Evolutionary conservation across 2,888 invertebrate species (phyloP), one percentile per base, ranked within the genome.

Genomic region (Drosophila paramelanica): DNA sequence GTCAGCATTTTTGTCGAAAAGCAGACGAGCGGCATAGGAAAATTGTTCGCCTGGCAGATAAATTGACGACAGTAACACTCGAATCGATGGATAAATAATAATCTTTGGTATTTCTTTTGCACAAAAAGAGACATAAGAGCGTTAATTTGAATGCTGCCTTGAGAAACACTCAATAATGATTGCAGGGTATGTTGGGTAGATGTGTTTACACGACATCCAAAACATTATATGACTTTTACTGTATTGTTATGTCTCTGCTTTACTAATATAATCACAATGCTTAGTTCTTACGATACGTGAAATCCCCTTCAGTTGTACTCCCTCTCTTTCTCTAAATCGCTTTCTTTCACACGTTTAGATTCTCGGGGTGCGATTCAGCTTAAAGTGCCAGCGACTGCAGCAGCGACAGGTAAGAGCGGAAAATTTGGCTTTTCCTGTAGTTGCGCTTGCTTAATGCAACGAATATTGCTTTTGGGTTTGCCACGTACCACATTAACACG

Each of bases 401-500:
- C 55, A 53, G 53, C 42, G 52, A 59, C 38, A 52, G 60, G 43
- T 61, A 57, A 74, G 58, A 58, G 59, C 39, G 43, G 31, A 53
- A 67, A 73, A 67, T 77, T 77, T 77, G 67, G 73, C 77, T 77
- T 75, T 77, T 75, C 49, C 62, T 55, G 51, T 47, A 57, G 53
- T 55, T 62, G 31, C 39, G 51, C 41, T 67, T 41, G 67, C 47
- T 66, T 66, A 72, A 72, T 58, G 71, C 71, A 57, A 57, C 71
- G 71, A 51, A 51, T 55, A 62, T 52, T 62, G 52, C 62, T 47
- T 62, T 69, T 62, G 47, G 45, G 60, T 64, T 74, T 61, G 69
- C 74, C 77, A 77, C 77, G 78, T 77, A 77, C 65, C 59, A 78
- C 77, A 73, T 77, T 77, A 74, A 74, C 74, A 75, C 74, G 58